Conservation (phyloP, 2,888 invertebrate genomes). For the Phengaris alcon region DNA sequence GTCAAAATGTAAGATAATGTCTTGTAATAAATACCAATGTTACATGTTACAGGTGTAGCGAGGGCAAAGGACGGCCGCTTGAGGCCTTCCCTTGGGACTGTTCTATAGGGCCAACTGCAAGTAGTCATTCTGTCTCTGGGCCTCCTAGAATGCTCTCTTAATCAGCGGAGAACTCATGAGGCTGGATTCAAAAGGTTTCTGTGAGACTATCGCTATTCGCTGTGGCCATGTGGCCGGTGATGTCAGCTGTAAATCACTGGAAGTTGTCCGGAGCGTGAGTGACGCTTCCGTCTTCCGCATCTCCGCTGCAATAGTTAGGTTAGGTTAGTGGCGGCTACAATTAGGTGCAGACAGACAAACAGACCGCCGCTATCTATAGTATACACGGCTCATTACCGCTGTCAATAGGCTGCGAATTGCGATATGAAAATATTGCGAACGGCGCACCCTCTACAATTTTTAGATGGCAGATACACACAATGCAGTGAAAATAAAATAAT, state of each 20-base stretch:
- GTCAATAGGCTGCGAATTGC: not conserved
- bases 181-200: not conserved
- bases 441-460: too few species aligned
- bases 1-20: constrained; percentile 10
- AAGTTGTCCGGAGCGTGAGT: not conserved
- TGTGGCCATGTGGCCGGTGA: not conserved
- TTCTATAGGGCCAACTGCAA: not conserved
- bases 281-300: not conserved
- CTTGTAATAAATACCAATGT: constrained; percentile 4
- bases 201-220: too few species aligned
- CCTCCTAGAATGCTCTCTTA: not conserved
- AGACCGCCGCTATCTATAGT: not conserved
- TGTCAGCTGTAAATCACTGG: not conserved
- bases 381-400: not conserved
- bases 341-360: not conserved
- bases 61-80: not conserved
- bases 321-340: not conserved
- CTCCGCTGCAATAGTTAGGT: not conserved
- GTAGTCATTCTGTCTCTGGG: not conserved
- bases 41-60: not conserved
- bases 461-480: too few species aligned
- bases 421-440: too few species aligned
- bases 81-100: too few species aligned
- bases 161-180: not conserved
- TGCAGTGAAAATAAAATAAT: too few species aligned